Conservation (phyloP, 2,888 invertebrate genomes). For the Drosophila pegasa region DNA sequence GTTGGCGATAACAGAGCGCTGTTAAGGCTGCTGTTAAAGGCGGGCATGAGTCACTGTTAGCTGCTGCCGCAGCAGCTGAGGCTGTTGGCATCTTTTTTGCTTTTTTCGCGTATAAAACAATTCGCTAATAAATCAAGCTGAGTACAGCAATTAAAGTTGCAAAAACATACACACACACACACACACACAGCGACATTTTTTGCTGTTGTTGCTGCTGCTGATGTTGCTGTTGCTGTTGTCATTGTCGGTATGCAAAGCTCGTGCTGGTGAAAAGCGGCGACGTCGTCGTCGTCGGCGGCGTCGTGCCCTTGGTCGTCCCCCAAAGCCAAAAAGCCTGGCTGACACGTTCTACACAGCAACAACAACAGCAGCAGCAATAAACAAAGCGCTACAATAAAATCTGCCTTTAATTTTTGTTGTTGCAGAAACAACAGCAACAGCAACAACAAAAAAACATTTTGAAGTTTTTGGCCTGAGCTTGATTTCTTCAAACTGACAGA, state of each 20-base stretch:
- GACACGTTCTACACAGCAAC: slow-evolving; percentile 77
- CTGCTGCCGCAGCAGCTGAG: slow-evolving; percentile 31
- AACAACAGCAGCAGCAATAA: slow-evolving; percentile 50
- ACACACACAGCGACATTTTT: slow-evolving; percentile 56
- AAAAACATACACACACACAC: slow-evolving; percentile 55
- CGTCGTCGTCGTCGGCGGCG: slow-evolving; percentile 43
- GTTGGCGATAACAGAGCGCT: slow-evolving; percentile 70
- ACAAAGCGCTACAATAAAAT: slow-evolving; percentile 65
- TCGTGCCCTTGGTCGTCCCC: slow-evolving; percentile 76
- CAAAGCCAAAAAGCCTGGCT: slow-evolving; percentile 66
- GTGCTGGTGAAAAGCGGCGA: slow-evolving; percentile 75
- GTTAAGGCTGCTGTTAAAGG: slow-evolving; percentile 56
- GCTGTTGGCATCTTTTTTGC: slow-evolving; percentile 70
- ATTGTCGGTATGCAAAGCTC: slow-evolving; percentile 80
- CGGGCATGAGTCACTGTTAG: slow-evolving; percentile 63
- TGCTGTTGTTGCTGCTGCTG: slow-evolving; percentile 37
- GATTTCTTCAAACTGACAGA: slow-evolving; percentile 83
- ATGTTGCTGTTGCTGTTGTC: slow-evolving; percentile 39
- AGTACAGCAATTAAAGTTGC: slow-evolving; percentile 81
- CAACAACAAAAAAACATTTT: slow-evolving; percentile 61
- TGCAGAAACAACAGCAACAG: slow-evolving; percentile 10
- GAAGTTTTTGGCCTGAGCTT: slow-evolving; percentile 78
- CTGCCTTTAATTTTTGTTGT: slow-evolving; percentile 62
- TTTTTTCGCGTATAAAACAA: slow-evolving; percentile 73
- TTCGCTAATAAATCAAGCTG: slow-evolving; percentile 79